Evolutionary conservation across 1,140 invertebrate species (phyloP), one percentile per base, ranked within the genome.

Genomic region (Drosophila tsacasi): DNA sequence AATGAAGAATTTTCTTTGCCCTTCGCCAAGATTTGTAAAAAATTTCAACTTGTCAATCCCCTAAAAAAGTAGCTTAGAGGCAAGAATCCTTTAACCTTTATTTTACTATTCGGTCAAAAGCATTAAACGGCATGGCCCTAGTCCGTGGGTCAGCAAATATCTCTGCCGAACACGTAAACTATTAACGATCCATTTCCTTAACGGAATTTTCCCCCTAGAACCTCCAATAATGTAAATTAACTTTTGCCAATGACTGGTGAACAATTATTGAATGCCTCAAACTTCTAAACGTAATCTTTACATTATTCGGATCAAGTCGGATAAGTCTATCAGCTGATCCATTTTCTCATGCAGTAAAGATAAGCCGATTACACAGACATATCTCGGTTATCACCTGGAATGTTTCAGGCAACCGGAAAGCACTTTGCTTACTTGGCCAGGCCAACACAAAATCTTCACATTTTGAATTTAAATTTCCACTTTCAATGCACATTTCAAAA

Each of bases 71-170:
- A 47, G 21, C 44, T 15, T 47, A 15, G 2, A 8, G 3, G 12
- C 12, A 46, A 46, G 21, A 15, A 15, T 15, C 12, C 6, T 3
- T 15, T 7, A 6, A 23, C 0, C 21, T 47, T 47, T 3, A 25
- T 23, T 15, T 47, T 19, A 5, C 13, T 9, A 23, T 7, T 15
- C 13, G 7, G 13, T 23, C 13, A 2, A 47, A 47, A 6, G 1
- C 13, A 23, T 2, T 17, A 0, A 4, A 5, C 3, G 7, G 3
- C 21, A 8, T 12, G 0, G 3, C 7, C 2, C 6, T 1, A 5
- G 15, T 17, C 8, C 3, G 2, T 25, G 3, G 12, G 7, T 15
- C 3, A 47, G 6, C 13, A 23, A 23, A 25, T 47, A 25, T 23
- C 19, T 21, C 23, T 49, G 46, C 5, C 15, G 4, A 25, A 3